phyloP scores from a whole-genome alignment of 35 echinoderm and acorn worm genomes.

The Heliocidaris tuberculata region DNA sequence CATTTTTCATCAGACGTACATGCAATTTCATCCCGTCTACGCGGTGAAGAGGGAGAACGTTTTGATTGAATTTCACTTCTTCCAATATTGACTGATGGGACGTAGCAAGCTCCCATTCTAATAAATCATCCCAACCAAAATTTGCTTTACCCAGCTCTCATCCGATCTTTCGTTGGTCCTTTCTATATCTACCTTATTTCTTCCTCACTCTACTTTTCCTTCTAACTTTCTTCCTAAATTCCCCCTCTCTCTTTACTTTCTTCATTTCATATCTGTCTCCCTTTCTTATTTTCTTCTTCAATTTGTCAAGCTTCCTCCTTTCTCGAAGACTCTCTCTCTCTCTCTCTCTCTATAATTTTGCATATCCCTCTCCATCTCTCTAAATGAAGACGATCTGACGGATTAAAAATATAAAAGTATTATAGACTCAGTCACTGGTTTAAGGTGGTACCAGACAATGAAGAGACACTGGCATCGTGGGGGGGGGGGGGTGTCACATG shows the following conservation, averaged over 20 bases:
- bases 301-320: too few species aligned
- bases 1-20: neutral
- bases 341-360: too few species aligned
- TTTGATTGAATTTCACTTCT: neutral
- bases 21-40: neutral
- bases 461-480: too few species aligned
- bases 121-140: neutral
- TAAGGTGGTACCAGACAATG: too few species aligned
- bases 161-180: neutral
- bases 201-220: neutral
- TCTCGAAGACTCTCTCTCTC: too few species aligned
- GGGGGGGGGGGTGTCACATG: too few species aligned
- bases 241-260: too few species aligned
- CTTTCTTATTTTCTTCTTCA: neutral
- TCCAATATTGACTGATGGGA: constrained; percentile 16
- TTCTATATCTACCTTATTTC: too few species aligned
- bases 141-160: neutral
- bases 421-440: too few species aligned
- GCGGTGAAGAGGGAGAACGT: neutral
- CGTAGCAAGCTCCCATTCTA: neutral
- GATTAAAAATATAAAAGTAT: too few species aligned
- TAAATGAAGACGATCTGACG: too few species aligned
- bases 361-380: too few species aligned
- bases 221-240: neutral
- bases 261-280: neutral